phyloP scores from a whole-genome alignment of 2,888 invertebrate genomes.

The Ptilodon capucinus region DNA sequence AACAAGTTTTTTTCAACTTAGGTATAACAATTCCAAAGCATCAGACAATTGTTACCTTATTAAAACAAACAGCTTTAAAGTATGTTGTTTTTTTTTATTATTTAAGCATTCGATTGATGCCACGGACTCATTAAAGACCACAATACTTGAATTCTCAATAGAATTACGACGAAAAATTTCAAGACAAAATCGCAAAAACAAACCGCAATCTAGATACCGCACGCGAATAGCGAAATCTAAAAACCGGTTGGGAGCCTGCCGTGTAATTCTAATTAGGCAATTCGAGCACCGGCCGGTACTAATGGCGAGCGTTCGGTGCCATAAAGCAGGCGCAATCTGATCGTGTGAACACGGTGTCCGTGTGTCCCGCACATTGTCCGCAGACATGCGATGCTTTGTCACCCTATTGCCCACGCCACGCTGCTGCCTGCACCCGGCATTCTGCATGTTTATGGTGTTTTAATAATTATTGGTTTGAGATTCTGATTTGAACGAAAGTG shows the following conservation, averaged over 20 bases:
- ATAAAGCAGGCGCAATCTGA: conserved; percentile 76
- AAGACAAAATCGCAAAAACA: background rate
- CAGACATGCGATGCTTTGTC: conserved; percentile 78
- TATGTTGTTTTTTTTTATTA: background rate
- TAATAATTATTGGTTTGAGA: conserved; percentile 26
- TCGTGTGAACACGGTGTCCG: conserved; percentile 77
- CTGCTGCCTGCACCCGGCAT: conserved; percentile 35
- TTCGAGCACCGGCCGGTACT: conserved; percentile 65
- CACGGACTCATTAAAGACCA: too few relatives aligned
- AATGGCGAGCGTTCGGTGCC: conserved; percentile 69
- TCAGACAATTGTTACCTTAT: too few relatives aligned
- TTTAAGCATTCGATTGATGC: too few relatives aligned
- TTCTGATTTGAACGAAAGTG: background rate
- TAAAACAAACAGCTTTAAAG: background rate
- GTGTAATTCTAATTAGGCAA: conserved; percentile 80
- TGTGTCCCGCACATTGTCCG: conserved; percentile 67
- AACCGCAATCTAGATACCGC: conserved; percentile 42
- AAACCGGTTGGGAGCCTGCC: conserved; percentile 55
- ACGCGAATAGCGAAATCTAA: conserved; percentile 47
- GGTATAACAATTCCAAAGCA: too few relatives aligned
- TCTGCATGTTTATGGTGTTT: background rate
- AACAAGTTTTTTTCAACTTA: too few relatives aligned
- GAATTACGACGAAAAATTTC: conserved; percentile 24
- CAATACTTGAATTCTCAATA: conserved; percentile 7
- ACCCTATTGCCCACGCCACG: conserved; percentile 69